These are phyloP conservation scores for Plebejus argus DNA, from an alignment of 2,888 invertebrate genomes.

Conservation along the genomic window DNA sequence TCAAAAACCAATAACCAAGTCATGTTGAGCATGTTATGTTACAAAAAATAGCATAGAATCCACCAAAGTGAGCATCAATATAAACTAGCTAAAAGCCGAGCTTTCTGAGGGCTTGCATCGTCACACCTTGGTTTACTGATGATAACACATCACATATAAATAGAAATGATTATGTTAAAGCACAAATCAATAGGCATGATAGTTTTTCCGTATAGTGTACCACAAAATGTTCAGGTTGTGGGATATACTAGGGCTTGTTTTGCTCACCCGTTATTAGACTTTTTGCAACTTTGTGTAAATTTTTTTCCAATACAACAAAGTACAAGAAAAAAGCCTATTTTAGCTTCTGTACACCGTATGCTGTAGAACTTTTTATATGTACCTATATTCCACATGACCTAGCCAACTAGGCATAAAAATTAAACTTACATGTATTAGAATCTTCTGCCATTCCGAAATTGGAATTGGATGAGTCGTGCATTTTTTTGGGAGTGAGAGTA, in stretches of 20 bases:
- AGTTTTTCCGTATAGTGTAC: no score
- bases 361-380: neutral
- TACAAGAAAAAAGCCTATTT: no score
- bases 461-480: conserved; percentile 87
- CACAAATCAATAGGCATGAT: no score
- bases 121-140: no score
- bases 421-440: conserved; percentile 91
- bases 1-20: neutral
- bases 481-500: conserved; percentile 83
- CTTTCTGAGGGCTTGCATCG: no score
- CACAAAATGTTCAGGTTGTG: no score
- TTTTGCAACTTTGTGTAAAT: neutral
- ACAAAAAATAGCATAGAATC: neutral
- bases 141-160: no score
- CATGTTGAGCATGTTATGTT: neutral
- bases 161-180: no score
- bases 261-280: no score
- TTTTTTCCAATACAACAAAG: neutral
- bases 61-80: neutral
- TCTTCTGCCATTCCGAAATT: conserved; percentile 94
- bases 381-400: neutral
- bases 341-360: neutral
- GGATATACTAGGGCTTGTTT: no score
- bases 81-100: no score
- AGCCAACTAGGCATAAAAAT: neutral